phyloP scores from a whole-genome alignment of 2,113 vertebrate species.

The Tylochromis polylepis region DNA sequence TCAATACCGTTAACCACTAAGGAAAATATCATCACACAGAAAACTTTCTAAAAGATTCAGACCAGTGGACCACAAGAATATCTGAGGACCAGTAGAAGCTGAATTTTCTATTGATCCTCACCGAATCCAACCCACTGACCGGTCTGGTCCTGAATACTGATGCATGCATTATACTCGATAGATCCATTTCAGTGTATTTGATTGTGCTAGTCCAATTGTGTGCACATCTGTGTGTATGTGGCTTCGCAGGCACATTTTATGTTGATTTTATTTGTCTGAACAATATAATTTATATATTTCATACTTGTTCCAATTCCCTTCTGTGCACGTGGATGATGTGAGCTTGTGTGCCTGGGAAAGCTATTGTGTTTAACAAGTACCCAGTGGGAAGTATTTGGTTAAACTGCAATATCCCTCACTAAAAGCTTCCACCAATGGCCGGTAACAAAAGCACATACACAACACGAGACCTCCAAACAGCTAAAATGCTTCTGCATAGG shows the following conservation, averaged over 20 bases:
- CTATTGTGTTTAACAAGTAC: background rate
- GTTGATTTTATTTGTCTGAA: background rate
- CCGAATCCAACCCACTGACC: conserved; percentile 36
- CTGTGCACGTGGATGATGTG: background rate
- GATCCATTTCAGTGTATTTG: conserved; percentile 57
- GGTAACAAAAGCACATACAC: background rate
- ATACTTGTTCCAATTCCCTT: background rate
- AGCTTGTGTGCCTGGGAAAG: background rate
- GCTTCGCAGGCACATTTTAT: background rate
- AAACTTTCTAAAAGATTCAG: background rate
- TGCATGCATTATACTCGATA: conserved; percentile 66
- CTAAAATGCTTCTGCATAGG: background rate
- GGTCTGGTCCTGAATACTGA: conserved; percentile 61
- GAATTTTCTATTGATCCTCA: conserved; percentile 59
- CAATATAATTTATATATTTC: background rate
- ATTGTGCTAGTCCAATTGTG: conserved; percentile 18
- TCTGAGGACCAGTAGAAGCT: conserved; percentile 6
- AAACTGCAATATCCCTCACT: background rate
- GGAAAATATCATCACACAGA: background rate
- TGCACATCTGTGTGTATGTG: background rate
- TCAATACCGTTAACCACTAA: background rate
- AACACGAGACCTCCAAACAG: background rate
- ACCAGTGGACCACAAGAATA: background rate
- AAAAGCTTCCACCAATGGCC: background rate
- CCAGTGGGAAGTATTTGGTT: background rate